A percentile compares a stretch with the other conserved stretches of the same genome.
Conservation (phyloP, 2,797 vertebrate species). For the Coilia nasus region DNA sequence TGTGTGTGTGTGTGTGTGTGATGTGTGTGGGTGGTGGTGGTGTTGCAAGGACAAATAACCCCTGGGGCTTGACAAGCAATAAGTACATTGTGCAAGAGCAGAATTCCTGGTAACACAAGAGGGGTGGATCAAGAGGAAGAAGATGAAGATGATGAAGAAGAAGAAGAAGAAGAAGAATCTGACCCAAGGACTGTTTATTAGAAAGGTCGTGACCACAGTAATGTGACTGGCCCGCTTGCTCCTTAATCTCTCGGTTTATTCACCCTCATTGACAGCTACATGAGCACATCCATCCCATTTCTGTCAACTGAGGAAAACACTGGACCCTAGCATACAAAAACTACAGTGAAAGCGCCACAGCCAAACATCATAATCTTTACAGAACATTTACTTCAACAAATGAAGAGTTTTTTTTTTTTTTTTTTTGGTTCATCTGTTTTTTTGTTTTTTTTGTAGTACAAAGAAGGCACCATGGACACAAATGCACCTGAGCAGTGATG, state of each 20-base stretch:
- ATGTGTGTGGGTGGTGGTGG: too few relatives aligned
- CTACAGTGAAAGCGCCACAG: not conserved
- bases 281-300: not conserved
- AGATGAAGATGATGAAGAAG: not conserved
- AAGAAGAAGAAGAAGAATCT: not conserved
- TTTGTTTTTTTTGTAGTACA: not conserved
- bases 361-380: not conserved
- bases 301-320: not conserved
- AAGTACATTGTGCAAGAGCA: not conserved
- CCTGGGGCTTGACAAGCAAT: not conserved
- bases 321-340: not conserved
- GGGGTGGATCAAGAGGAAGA: not conserved
- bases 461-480: not conserved
- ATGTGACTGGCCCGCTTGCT: not conserved
- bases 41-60: not conserved
- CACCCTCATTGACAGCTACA: not conserved
- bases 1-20: too few relatives aligned
- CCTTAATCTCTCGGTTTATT: not conserved
- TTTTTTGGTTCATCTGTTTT: not conserved
- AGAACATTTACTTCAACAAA: not conserved
- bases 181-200: slow-evolving; percentile 17
- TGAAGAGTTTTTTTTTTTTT: not conserved
- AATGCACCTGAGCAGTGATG: not conserved
- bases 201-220: slow-evolving; percentile 2
- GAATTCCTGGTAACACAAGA: not conserved